phyloP scores from a whole-genome alignment of 2,888 invertebrate genomes.

The Ornithoptera alexandrae region DNA sequence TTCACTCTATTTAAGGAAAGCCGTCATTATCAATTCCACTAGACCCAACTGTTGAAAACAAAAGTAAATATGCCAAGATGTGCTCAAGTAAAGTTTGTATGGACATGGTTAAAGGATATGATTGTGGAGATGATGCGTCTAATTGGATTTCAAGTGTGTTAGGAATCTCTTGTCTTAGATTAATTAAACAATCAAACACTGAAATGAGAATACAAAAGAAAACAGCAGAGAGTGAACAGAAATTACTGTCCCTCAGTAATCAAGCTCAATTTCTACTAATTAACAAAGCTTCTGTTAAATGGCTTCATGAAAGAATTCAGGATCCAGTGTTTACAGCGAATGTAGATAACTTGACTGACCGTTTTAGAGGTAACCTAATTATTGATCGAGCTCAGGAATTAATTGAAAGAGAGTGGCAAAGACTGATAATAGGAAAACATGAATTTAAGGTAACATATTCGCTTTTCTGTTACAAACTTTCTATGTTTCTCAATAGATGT shows the following conservation, averaged over 20 bases:
- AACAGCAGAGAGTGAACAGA: slow-evolving; percentile 48
- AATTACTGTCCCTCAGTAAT: slow-evolving; percentile 83
- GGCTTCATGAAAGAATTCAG: slow-evolving; percentile 82
- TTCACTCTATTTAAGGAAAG: slow-evolving; percentile 64
- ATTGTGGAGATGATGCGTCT: slow-evolving; percentile 91
- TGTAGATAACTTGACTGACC: slow-evolving; percentile 82
- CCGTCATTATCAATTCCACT: slow-evolving; percentile 77
- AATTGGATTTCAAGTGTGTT: slow-evolving; percentile 90
- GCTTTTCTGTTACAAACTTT: background rate
- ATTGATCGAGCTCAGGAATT: slow-evolving; percentile 86
- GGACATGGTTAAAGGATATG: slow-evolving; percentile 87
- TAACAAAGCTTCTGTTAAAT: slow-evolving; percentile 87
- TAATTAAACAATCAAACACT: slow-evolving; percentile 81
- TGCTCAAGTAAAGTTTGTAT: slow-evolving; percentile 93
- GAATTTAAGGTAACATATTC: slow-evolving; percentile 80
- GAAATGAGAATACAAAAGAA: slow-evolving; percentile 59
- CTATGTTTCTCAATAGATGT: too few species aligned
- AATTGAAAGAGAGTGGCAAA: slow-evolving; percentile 86
- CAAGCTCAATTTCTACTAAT: slow-evolving; percentile 92
- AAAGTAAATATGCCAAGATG: slow-evolving; percentile 57
- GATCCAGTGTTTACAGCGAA: slow-evolving; percentile 74
- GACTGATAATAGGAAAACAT: slow-evolving; percentile 82
- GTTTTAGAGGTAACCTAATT: slow-evolving; percentile 96
- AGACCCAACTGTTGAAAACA: slow-evolving; percentile 45
- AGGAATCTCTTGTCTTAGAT: slow-evolving; percentile 82